Percentiles rank a stretch among this genome's conserved stretches.
Conservation (phyloP, 2,113 vertebrate species). For the Zingel zingel region DNA sequence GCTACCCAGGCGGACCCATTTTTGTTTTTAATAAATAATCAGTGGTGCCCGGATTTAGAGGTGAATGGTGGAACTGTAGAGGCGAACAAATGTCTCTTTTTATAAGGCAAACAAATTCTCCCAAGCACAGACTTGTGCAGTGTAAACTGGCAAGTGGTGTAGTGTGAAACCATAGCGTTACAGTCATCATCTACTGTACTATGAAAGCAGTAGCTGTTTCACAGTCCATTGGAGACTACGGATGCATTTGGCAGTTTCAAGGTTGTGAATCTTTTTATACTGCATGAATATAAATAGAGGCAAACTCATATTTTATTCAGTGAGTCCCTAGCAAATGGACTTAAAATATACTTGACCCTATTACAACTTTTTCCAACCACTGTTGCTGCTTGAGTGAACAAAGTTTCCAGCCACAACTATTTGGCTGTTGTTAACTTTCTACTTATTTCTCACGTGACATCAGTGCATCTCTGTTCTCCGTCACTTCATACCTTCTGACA, state of each 20-base stretch:
- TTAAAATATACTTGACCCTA: background rate
- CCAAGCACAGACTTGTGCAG: background rate
- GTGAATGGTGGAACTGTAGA: background rate
- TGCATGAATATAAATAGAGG: background rate
- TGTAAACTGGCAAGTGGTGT: background rate
- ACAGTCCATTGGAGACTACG: background rate
- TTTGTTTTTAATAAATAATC: background rate
- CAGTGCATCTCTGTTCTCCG: background rate
- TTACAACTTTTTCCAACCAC: background rate
- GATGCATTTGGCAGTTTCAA: background rate
- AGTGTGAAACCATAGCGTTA: background rate
- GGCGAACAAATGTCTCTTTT: background rate
- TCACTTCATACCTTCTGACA: background rate
- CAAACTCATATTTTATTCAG: background rate
- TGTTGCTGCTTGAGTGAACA: too few relatives aligned
- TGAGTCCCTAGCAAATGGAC: background rate
- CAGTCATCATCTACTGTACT: background rate
- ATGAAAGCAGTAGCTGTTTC: background rate
- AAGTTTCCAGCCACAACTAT: background rate
- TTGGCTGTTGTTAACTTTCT: background rate
- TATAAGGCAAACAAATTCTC: background rate
- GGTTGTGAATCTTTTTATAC: background rate
- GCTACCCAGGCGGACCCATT: background rate
- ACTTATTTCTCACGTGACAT: background rate
- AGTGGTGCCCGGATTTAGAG: background rate